Conservation (phyloP, 2,113 vertebrate genomes). For the Dipodomys merriami region DNA sequence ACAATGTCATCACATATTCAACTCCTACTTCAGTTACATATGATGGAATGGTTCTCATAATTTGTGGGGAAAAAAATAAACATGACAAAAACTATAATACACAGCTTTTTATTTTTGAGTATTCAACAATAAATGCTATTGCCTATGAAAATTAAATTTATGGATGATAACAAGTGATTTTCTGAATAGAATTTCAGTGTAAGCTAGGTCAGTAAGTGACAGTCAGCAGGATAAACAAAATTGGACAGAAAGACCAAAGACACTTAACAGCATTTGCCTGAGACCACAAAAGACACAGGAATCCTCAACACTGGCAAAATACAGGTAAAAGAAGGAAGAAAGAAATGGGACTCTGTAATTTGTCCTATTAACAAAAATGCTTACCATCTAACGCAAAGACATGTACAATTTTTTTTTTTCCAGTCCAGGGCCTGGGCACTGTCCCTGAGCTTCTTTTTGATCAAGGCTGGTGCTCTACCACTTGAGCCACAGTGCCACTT, state of each 20-base stretch:
- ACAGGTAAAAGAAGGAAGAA: background rate
- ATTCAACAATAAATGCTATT: background rate
- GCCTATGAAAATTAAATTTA: background rate
- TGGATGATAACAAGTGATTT: background rate
- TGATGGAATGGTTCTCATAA: background rate
- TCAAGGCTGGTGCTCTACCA: no score
- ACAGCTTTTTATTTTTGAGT: no score
- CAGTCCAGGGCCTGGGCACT: no score
- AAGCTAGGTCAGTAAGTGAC: background rate
- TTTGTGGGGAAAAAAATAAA: background rate
- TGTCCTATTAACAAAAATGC: background rate
- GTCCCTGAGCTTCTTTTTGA: no score
- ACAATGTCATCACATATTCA: background rate
- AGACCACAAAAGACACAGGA: background rate
- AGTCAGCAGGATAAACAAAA: slow-evolving; percentile 3
- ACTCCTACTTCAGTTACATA: background rate
- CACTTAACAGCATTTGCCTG: background rate
- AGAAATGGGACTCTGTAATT: background rate
- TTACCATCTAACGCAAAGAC: background rate
- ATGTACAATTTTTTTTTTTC: no score
- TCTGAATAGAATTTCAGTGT: slow-evolving; percentile 17
- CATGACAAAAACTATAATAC: slow-evolving; percentile 7
- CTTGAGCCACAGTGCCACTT: no score
- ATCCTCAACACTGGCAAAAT: background rate
- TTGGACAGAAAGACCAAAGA: background rate